phyloP scores from a whole-genome alignment of 2,888 invertebrate genomes.

The Chrysina gloriosa region DNA sequence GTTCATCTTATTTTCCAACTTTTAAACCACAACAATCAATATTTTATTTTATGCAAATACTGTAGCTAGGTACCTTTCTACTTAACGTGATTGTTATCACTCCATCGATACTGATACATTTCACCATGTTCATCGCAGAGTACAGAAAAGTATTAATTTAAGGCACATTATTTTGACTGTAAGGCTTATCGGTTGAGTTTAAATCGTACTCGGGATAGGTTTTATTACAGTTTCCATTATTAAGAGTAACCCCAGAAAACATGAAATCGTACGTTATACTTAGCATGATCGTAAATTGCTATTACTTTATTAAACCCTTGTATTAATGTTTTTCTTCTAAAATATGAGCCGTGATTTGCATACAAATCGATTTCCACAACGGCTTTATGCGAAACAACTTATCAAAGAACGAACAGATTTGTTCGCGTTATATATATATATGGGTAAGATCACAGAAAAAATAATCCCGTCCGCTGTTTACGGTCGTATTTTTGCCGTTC shows the following conservation, averaged over 20 bases:
- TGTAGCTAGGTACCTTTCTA: no score
- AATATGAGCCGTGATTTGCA: conserved; percentile 33
- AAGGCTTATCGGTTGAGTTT: neutral
- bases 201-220: conserved; percentile 9
- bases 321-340: conserved; percentile 33
- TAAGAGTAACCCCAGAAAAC: conserved; percentile 3
- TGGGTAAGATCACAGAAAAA: conserved; percentile 31
- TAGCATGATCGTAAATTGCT: conserved; percentile 30
- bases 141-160: neutral
- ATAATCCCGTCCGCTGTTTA: conserved; percentile 12
- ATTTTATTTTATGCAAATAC: neutral
- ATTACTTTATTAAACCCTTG: conserved; percentile 37
- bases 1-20: no score
- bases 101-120: neutral
- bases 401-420: conserved; percentile 30
- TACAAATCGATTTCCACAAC: conserved; percentile 34
- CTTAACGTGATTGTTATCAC: neutral
- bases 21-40: no score
- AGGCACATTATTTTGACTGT: conserved; percentile 1
- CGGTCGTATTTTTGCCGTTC: conserved; percentile 32
- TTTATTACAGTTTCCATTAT: conserved; percentile 32
- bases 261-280: conserved; percentile 31
- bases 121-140: neutral
- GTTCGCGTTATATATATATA: conserved; percentile 27
- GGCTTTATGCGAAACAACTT: conserved; percentile 36